Evolutionary conservation across 2,797 vertebrate genomes (phyloP).

Genomic region (Danionella dracula): DNA sequence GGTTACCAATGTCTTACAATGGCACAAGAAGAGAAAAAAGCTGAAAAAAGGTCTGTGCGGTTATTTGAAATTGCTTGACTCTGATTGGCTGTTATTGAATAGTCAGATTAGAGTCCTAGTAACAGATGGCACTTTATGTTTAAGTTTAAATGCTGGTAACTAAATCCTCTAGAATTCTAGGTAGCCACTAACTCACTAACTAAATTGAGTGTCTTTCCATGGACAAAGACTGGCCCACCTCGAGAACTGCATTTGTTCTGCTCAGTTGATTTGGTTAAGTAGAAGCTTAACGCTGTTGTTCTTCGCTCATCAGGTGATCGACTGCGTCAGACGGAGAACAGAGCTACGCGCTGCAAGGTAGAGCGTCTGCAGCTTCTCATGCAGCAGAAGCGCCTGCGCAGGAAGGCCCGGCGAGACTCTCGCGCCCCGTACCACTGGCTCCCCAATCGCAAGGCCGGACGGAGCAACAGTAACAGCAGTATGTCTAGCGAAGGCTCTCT

Average conservation of each 20-base stretch:
- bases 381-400: constrained; percentile 91
- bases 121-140: constrained; percentile 4
- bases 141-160: background rate
- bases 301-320: constrained; percentile 75
- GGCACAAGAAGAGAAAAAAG: too few relatives aligned
- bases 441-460: constrained; percentile 85
- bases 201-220: too few relatives aligned
- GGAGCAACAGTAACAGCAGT: constrained; percentile 90
- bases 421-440: constrained; percentile 90
- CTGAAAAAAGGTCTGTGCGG: too few relatives aligned
- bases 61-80: too few relatives aligned
- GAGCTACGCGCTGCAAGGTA: constrained; percentile 94
- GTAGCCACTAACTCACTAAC: too few relatives aligned
- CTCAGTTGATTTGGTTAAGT: too few relatives aligned
- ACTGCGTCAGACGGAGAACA: constrained; percentile 92
- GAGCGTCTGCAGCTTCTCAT: constrained; percentile 93
- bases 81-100: too few relatives aligned
- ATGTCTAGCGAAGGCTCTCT: constrained; percentile 87
- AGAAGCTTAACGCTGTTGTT: background rate
- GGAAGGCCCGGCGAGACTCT: constrained; percentile 89
- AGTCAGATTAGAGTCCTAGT: too few relatives aligned
- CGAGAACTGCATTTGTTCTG: too few relatives aligned
- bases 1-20: too few relatives aligned
- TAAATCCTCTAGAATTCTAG: too few relatives aligned
- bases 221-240: too few relatives aligned